Base-by-base conservation (phyloP, 2,888 invertebrate genomes). In the Caenorhabditis sp. region DNA sequence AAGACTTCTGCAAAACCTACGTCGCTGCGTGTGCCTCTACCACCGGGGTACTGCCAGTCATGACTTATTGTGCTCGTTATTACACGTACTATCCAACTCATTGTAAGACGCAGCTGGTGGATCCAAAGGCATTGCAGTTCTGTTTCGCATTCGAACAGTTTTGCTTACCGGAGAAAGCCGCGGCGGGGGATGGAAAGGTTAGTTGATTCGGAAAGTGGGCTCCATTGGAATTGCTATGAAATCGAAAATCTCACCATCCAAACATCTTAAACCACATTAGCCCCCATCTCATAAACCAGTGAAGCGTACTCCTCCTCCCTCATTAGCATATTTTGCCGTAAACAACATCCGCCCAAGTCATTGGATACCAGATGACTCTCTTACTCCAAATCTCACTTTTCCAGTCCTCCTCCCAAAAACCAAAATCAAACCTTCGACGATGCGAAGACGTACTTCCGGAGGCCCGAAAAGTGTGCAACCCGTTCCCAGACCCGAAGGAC, bases 401-500 rank as follows among this genome's bases (percentile, higher is more conserved):
- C 63, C 68, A 69, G 68, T 38, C 61, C 12, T 47, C 47, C 19
- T 16, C 82, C 12, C 59, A 68, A 16, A 73, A 86, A 16, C 85
- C 88, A 7, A 84, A 87, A 54, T 79, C 85, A 12, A 64, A 83
- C 8, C 69, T 89, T 10, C 77, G 85, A 31, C 69, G 84, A 49
- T 89, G 89, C 47, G 88, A 89, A 70, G 88, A 88, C 56, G 86
- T 89, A 10, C 77, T 88, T 3, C 76, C 80, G 7, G 88, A 89
- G 75, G 89, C 89, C 0, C 54, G 88, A 63, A 85, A 85, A 72
- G 86, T 86, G n/a, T 89, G 89, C 79, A 89, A 87, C 47, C 89
- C 89, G 16, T 86, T 87, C 66, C 89, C 89, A 12, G 76, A 84
- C 24, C 85, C 86, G 12, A 83, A 81, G 26, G 87, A 88, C 84